Conservation (phyloP, 2,888 invertebrate genomes). For the Xanthia togata region DNA sequence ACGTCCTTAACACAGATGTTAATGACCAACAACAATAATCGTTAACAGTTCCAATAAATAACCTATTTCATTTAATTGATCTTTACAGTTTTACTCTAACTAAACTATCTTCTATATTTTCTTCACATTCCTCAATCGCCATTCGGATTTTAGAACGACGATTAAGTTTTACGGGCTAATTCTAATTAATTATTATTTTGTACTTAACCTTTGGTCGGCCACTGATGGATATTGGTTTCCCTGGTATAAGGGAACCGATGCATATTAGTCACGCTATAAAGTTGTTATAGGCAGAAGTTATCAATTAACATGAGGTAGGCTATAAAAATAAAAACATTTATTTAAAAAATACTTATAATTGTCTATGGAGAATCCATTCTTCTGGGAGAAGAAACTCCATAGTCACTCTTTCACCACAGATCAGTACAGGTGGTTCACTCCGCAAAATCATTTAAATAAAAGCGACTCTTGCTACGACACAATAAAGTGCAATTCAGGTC, state of each 20-base stretch:
- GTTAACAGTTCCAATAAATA: conserved; percentile 33
- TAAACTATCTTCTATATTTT: conserved; percentile 13
- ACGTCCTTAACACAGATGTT: conserved; percentile 20
- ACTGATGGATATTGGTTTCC: background rate
- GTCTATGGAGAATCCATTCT: background rate
- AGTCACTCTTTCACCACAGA: background rate
- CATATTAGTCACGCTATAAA: background rate
- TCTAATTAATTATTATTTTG: conserved; percentile 1
- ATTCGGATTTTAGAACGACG: conserved; percentile 14
- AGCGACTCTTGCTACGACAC: too few species aligned
- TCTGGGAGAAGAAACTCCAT: background rate
- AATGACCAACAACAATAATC: conserved; percentile 34
- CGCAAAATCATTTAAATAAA: too few species aligned
- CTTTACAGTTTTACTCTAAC: conserved; percentile 32
- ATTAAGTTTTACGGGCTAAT: conserved; percentile 15
- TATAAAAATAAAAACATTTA: background rate
- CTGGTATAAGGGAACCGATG: background rate
- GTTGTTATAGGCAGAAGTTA: conserved; percentile 1
- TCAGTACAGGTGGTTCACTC: too few species aligned
- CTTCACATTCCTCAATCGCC: conserved; percentile 26
- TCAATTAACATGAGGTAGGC: background rate
- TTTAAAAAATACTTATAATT: background rate
- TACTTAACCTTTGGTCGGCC: background rate
- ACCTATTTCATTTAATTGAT: conserved; percentile 42
- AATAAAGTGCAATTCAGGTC: too few species aligned